Base-by-base conservation (phyloP, 2,888 invertebrate species). In the Heliconius erato region DNA sequence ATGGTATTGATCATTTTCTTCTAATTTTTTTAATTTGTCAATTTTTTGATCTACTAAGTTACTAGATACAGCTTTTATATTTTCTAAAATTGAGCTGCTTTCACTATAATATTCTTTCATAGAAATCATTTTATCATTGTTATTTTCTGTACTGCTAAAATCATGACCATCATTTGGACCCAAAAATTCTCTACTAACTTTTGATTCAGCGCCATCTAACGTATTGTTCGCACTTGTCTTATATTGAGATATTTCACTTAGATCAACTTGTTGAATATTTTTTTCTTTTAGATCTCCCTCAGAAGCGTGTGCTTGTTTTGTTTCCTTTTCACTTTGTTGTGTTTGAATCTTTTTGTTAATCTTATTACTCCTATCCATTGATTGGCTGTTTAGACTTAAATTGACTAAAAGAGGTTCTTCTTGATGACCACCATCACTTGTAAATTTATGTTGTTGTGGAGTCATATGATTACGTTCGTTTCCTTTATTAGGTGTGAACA, bases 11-110 rank as follows among this genome's bases (percentile, higher is more conserved):
- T 59, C 5, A 28, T 32, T 74, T 74, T 54, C 54, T 32, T 67
- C 67, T 11, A 32, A 9, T 14, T 32, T 11, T 35, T 68, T 68
- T 19, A 54, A 49, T 4, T 80, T 28, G 6, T 69, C 69, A 49
- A 77, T 40, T 69, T 77, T 69, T 32, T 77, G 35, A 23, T 69
- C 40, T 69, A 81, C n/a, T 35, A 67, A n/a, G 19, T 80, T 67
- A 69, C 76, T 54, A 4, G 80, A 74, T 74, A 54, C 74, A 54
- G 63, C n/a, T 32, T 76, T 74, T 26, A 80, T 76, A 59, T 76
- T 80, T 54, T 23, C 74, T 68, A 76, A 35, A 35, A 80, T 76
- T 26, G 67, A 35, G 19, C 74, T 68, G 19, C 49, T 67, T 11
- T 54, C 19, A 14, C 23, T 76, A 74, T 67, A 28, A 44, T 32